A percentile compares a stretch with the other conserved stretches of the same genome.
phyloP scores from a whole-genome alignment of 2,113 vertebrate genomes.

The Bostrychus sinensis region DNA sequence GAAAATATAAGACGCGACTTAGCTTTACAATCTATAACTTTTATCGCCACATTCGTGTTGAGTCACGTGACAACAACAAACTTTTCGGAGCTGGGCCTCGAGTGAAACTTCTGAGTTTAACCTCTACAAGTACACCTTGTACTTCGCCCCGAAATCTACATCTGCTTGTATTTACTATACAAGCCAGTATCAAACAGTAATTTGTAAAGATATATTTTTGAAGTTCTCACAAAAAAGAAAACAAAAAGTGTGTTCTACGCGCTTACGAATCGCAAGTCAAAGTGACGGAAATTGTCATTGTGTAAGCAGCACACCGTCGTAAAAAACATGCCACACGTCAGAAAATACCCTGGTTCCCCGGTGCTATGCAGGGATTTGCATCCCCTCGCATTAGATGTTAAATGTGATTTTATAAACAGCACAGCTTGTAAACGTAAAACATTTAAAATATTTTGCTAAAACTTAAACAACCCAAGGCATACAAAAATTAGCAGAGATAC shows the following conservation, averaged over 20 bases:
- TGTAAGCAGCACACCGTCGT: slow-evolving; percentile 74
- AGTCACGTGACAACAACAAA: slow-evolving; percentile 88
- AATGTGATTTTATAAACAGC: too few species aligned
- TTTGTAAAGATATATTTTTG: slow-evolving; percentile 12
- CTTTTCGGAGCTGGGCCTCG: slow-evolving; percentile 75
- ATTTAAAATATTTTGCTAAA: too few species aligned
- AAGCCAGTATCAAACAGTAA: neutral
- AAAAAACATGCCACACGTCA: slow-evolving; percentile 65
- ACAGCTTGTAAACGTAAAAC: too few species aligned
- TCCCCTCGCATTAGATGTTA: too few species aligned
- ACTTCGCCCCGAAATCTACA: neutral
- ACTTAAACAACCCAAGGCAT: too few species aligned
- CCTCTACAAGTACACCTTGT: slow-evolving; percentile 28
- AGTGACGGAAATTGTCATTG: slow-evolving; percentile 76
- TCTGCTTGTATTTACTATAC: neutral
- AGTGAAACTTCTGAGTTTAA: slow-evolving; percentile 45
- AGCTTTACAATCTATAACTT: slow-evolving; percentile 72
- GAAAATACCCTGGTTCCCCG: slow-evolving; percentile 9
- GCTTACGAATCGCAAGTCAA: slow-evolving; percentile 56
- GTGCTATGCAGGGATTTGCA: neutral
- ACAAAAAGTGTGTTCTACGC: slow-evolving; percentile 51
- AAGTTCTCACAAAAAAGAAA: slow-evolving; percentile 11
- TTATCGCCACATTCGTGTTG: slow-evolving; percentile 77
- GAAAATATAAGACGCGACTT: slow-evolving; percentile 37
- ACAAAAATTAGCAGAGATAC: too few species aligned